Evolutionary conservation across 2,113 vertebrate species (phyloP), one percentile per base, ranked within the genome.

Genomic region (Scytalopus superciliaris): DNA sequence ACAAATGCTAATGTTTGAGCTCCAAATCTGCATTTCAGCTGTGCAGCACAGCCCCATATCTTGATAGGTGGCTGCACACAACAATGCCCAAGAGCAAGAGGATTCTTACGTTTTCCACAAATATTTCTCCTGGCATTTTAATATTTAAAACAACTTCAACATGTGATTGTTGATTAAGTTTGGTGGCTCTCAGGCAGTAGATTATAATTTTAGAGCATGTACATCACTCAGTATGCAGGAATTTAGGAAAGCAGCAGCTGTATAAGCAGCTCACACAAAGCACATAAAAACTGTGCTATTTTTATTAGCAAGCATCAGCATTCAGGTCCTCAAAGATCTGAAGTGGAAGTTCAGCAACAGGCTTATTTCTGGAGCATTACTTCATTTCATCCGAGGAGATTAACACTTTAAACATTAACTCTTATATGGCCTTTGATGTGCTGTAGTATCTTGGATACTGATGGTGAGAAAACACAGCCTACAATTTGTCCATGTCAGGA

Each of bases 221-320:
- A 91, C 73, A 64, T 84, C 18, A 5, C 56, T 81, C 69, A 64
- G 62, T 30, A 64, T 33, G 55, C 74, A 84, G 93, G 94, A 96
- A 89, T 95, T 96, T 64, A 95, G 84, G 45, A 87, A 92, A 91
- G 94, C 77, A 92, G 84, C 95, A 96, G 96, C 95, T 97, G 96
- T 52, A 91, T 94, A 96, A 96, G 95, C 93, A 90, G 93, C 92
- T 96, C 94, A 86, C 79, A 94, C 87, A 96, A 95, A 95, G 94
- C 83, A 92, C 92, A 93, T 67, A 72, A 95, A 81, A 93, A 90
- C n/a, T 8, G 28, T 53, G 90, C 92, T 95, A 94, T 96, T 97
- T 96, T 95, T 96, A 92, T 92, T 96, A 94, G 88, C 85, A 93
- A 79, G 85, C 93, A 95, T 94, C 93, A 86, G 85, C 92, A 92